Conservation (phyloP, 2,797 vertebrate species). For the Limosa lapponica region DNA sequence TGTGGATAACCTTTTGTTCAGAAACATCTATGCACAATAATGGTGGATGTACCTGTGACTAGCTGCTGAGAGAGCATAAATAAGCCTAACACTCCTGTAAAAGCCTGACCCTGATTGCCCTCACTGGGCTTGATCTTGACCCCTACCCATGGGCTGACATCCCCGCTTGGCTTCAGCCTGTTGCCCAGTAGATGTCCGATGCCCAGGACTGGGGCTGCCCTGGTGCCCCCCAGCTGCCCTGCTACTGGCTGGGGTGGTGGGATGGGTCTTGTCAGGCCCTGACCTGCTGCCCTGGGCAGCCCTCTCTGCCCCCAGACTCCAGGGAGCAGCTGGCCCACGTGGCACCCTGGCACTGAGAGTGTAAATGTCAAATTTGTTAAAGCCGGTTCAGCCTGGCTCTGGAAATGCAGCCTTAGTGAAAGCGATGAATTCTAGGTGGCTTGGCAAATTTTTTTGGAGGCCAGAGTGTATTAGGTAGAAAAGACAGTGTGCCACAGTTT, state of each 20-base stretch:
- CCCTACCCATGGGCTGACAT: neutral
- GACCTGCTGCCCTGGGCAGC: fast-evolving
- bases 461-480: neutral
- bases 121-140: neutral
- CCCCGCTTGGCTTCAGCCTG: fast-evolving
- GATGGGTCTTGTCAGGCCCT: neutral
- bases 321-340: neutral
- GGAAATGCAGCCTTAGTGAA: neutral
- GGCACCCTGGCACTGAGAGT: neutral
- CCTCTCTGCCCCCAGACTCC: neutral
- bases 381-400: neutral
- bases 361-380: neutral
- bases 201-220: neutral
- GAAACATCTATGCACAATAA: neutral
- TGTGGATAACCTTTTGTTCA: neutral
- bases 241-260: neutral
- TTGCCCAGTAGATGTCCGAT: fast-evolving
- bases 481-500: neutral
- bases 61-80: neutral
- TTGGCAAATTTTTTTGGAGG: neutral
- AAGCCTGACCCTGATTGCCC: fast-evolving
- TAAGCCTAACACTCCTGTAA: neutral
- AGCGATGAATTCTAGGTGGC: neutral
- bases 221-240: fast-evolving
- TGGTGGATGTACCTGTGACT: fast-evolving